Evolutionary conservation across 2,797 vertebrate species (phyloP).

Genomic region (Octomys mimax): DNA sequence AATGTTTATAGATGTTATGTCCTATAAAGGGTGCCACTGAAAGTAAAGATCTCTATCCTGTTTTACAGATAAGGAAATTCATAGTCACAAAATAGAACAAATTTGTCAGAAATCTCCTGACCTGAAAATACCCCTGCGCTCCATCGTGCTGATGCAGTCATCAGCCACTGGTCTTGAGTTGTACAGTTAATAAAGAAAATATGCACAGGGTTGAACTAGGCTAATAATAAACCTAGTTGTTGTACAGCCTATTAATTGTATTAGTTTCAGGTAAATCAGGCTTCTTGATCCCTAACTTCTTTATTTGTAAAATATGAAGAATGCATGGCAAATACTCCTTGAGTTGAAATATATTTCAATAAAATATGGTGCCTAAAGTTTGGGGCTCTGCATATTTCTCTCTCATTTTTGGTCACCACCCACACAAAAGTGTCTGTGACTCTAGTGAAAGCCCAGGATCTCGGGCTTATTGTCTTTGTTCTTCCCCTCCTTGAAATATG

Average conservation of each 20-base stretch:
- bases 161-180: background rate
- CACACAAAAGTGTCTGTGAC: background rate
- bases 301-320: conserved; percentile 4
- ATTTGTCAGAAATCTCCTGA: background rate
- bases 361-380: background rate
- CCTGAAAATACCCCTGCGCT: background rate
- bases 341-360: background rate
- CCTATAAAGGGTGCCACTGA: background rate
- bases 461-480: background rate
- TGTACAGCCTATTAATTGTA: background rate
- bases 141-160: background rate
- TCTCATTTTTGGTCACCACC: background rate
- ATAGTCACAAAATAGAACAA: background rate
- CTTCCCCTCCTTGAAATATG: background rate
- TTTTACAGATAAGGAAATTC: background rate
- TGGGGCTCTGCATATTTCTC: background rate
- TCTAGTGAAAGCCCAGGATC: background rate
- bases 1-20: conserved; percentile 10
- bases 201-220: background rate
- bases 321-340: background rate
- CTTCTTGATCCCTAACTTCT: background rate
- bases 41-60: background rate
- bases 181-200: background rate
- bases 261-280: background rate
- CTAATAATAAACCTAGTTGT: background rate